Conservation (phyloP, 2,888 invertebrate genomes). For the Drosophila rubida region DNA sequence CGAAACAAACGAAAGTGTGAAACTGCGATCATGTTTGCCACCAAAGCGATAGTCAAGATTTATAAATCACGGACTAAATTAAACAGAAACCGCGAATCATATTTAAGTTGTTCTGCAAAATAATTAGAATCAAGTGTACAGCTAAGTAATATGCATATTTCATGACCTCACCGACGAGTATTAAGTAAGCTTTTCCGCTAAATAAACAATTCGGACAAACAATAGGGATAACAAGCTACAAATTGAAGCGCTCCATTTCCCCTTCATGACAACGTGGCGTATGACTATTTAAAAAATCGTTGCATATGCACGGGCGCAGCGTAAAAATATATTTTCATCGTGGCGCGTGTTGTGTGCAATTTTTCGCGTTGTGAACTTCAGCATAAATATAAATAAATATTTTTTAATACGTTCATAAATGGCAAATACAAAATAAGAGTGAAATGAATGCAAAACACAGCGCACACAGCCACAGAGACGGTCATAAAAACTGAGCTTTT, state of each 20-base stretch:
- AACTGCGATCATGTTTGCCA: conserved; percentile 1
- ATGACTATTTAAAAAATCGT: conserved; percentile 22
- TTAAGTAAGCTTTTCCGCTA: not conserved
- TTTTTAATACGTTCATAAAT: conserved; percentile 55
- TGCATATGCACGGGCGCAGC: conserved; percentile 49
- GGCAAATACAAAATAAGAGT: conserved; percentile 35
- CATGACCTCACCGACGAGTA: not conserved
- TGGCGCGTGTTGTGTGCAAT: not conserved
- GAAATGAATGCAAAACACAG: conserved; percentile 22
- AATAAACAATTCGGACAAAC: conserved; percentile 5
- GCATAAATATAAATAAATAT: conserved; percentile 63
- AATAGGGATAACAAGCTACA: conserved; percentile 9
- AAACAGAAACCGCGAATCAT: too few relatives aligned
- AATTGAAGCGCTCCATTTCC: conserved; percentile 19
- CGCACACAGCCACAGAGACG: conserved; percentile 17
- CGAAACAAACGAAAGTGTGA: conserved; percentile 2
- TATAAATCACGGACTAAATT: not conserved
- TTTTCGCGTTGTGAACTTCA: conserved; percentile 13
- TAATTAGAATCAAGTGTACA: not conserved
- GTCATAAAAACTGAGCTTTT: conserved; percentile 32
- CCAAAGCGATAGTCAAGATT: not conserved
- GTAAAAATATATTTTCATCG: conserved; percentile 20
- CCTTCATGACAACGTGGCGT: conserved; percentile 1
- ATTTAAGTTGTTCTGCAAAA: not conserved
- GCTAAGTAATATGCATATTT: not conserved